A percentile compares a stretch with the other conserved stretches of the same genome.
Conservation (phyloP, 2,888 invertebrate genomes). For the Drosophila diplacantha region DNA sequence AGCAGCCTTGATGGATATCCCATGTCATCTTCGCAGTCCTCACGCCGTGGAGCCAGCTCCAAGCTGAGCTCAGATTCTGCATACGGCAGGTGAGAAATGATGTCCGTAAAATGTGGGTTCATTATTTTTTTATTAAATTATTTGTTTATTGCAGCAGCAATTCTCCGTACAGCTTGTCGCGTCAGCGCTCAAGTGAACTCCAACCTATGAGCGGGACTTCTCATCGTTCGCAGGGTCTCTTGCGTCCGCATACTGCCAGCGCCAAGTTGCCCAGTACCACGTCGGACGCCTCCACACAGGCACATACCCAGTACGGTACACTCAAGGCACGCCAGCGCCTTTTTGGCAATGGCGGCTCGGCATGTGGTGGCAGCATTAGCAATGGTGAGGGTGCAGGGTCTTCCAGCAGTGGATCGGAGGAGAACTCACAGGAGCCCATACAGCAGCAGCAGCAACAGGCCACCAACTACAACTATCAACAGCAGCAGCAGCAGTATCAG, state of each 20-base stretch:
- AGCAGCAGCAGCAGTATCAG: slow-evolving; percentile 37
- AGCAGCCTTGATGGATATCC: slow-evolving; percentile 76
- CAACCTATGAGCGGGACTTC: slow-evolving; percentile 26
- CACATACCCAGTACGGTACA: slow-evolving; percentile 53
- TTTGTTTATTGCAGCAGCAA: slow-evolving; percentile 45
- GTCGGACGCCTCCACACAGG: slow-evolving; percentile 59
- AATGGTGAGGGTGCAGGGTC: slow-evolving; percentile 70
- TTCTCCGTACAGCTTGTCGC: slow-evolving; percentile 79
- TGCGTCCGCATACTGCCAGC: slow-evolving; percentile 57
- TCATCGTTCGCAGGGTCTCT: slow-evolving; percentile 29
- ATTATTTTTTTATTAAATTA: neutral
- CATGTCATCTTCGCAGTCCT: slow-evolving; percentile 66
- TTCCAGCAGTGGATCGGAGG: slow-evolving; percentile 81
- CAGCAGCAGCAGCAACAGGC: slow-evolving; percentile 37
- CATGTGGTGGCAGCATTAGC: slow-evolving; percentile 13
- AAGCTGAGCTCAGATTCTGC: slow-evolving; percentile 84
- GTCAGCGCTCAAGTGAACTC: slow-evolving; percentile 79
- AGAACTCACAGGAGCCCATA: slow-evolving; percentile 78
- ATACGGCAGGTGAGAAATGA: slow-evolving; percentile 88
- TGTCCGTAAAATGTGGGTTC: fast-evolving
- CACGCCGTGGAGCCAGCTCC: slow-evolving; percentile 70
- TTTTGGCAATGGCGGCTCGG: slow-evolving; percentile 76
- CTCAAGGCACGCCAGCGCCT: slow-evolving; percentile 67
- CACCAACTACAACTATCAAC: slow-evolving; percentile 35
- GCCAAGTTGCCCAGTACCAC: slow-evolving; percentile 43